These are phyloP conservation scores for Eublepharis macularius DNA, from an alignment of 2,113 vertebrate species.

Conservation along the genomic window DNA sequence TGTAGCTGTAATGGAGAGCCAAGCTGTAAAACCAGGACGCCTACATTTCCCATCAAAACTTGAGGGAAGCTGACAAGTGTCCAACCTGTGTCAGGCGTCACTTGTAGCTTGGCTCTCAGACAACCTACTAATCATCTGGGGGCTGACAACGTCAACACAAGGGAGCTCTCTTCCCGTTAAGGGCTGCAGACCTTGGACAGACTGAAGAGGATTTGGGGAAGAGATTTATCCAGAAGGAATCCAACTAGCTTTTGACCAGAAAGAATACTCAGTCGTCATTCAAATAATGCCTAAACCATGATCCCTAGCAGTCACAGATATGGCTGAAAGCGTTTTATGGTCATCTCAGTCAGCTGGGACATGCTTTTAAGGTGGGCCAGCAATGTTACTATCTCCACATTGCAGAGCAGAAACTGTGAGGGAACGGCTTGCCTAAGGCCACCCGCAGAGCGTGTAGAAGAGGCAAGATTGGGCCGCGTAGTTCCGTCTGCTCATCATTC, in stretches of 20 bases:
- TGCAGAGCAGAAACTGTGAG: neutral
- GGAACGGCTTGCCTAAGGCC: neutral
- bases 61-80: no score
- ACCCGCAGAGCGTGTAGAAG: neutral
- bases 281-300: neutral
- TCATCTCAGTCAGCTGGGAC: neutral
- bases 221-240: no score
- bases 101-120: no score
- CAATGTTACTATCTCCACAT: neutral
- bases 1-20: no score
- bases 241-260: neutral
- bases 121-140: no score
- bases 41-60: no score
- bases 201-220: no score
- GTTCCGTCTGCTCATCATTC: neutral
- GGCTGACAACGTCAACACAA: no score
- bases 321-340: neutral
- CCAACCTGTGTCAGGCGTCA: no score
- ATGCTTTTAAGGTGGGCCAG: no score
- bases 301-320: neutral
- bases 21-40: no score
- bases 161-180: neutral
- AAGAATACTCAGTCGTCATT: neutral
- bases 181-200: neutral
- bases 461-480: neutral